These are phyloP conservation scores for Heteractis magnifica DNA, from an alignment of 92 coral and sea anemone species.

Conservation along the genomic window DNA sequence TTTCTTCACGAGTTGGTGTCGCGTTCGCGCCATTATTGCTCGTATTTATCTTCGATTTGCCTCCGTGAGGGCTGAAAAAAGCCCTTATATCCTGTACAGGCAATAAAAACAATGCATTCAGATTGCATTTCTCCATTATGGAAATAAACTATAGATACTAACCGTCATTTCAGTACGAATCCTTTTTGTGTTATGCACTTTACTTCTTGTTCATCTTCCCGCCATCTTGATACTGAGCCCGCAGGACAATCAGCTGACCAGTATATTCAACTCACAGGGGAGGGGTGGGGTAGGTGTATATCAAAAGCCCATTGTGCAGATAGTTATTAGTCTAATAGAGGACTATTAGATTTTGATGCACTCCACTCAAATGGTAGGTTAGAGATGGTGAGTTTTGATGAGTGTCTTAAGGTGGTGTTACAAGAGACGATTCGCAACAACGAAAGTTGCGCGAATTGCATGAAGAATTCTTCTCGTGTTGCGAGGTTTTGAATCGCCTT, in stretches of 20 bases:
- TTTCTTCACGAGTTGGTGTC: constrained; percentile 29
- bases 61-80: constrained; percentile 59
- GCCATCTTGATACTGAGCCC: constrained; percentile 41
- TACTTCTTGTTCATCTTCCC: constrained; percentile 14
- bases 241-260: constrained; percentile 20
- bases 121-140: not conserved
- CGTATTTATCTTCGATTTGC: constrained; percentile 13
- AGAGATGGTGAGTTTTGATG: no score
- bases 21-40: constrained; percentile 25
- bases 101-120: not conserved
- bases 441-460: no score
- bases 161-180: constrained; percentile 29
- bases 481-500: no score
- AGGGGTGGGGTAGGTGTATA: not conserved
- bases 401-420: no score
- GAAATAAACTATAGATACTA: not conserved
- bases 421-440: no score
- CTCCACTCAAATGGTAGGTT: not conserved
- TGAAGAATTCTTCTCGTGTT: no score
- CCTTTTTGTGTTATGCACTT: not conserved
- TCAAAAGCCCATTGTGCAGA: not conserved
- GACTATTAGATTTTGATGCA: not conserved
- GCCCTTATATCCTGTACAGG: constrained; percentile 56
- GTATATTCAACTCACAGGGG: not conserved
- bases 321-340: not conserved